Evolutionary conservation across 1,140 invertebrate genomes (phyloP), one percentile per base, ranked within the genome.

Genomic region (Cydia strobilella): DNA sequence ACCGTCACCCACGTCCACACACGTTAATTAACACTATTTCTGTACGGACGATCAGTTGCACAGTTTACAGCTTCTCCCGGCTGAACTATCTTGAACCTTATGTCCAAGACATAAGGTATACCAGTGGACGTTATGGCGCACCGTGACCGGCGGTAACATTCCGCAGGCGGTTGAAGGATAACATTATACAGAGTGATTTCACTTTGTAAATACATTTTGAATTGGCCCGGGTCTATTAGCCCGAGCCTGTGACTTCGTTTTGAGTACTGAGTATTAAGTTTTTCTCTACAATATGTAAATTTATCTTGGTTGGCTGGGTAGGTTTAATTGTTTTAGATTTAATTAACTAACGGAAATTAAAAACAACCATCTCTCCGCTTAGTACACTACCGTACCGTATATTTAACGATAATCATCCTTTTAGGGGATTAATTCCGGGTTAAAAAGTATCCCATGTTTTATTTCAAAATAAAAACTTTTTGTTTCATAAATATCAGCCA

Each of bases 191-290:
- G 20, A 59, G 20, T 59, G 18, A 59, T 23, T 59, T n/a, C 20
- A 59, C 54, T 59, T n/a, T 59, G 54, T 59, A 59, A 59, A 59
- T 59, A 59, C 20, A n/a, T 59, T 59, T 59, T 18, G 51, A 54
- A 59, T n/a, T 18, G 9, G 18, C 10, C 54, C 9, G 54, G 20
- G 18, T 10, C 13, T 45, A 45, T 45, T 0, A 45, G 20, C 54
- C 1, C 9, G 15, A 15, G 45, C 45, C 51, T 54, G n/a, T 18
- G 12, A 54, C 42, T 45, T 45, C 42, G 2, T 3, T 31, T 9
- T 13, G 42, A 13, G 42, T 15, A n/a, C n/a, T n/a, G n/a, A n/a
- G n/a, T n/a, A n/a, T n/a, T n/a, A n/a, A n/a, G n/a, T n/a, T n/a
- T n/a, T 4, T 15, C 45, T 15, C 0, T 15, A 15, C 13, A 48